Percentiles rank a stretch among this genome's conserved stretches.
phyloP scores from a whole-genome alignment of 2,888 invertebrate genomes.

The Conistra vaccinii region DNA sequence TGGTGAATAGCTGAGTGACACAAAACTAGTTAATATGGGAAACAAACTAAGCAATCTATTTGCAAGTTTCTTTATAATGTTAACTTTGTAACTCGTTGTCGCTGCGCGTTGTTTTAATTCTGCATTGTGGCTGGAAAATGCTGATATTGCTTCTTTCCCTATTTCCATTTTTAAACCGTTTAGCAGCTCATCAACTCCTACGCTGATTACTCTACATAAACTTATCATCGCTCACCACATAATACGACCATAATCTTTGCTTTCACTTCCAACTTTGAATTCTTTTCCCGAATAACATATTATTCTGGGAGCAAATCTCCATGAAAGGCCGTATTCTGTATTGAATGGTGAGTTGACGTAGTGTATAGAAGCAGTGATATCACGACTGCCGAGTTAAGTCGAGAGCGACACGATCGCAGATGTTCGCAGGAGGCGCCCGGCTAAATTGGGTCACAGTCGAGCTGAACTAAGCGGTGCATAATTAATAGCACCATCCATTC shows the following conservation, averaged over 20 bases:
- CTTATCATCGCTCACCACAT: not conserved
- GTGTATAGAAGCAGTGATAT: conserved; percentile 62
- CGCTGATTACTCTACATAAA: not conserved
- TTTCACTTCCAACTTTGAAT: not conserved
- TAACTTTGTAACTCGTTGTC: conserved; percentile 29
- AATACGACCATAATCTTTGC: not conserved
- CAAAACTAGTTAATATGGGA: conserved; percentile 35
- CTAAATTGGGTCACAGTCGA: conserved; percentile 80
- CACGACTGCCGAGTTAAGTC: conserved; percentile 66
- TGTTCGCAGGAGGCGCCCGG: conserved; percentile 70
- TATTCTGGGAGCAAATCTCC: not conserved
- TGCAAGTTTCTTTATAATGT: conserved; percentile 51
- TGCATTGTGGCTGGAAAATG: not conserved
- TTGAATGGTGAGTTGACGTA: conserved; percentile 27
- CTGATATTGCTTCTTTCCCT: conserved; percentile 3
- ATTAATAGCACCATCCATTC: conserved; percentile 80
- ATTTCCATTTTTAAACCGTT: not conserved
- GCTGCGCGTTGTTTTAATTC: conserved; percentile 22
- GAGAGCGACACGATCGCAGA: conserved; percentile 70
- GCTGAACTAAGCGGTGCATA: conserved; percentile 81
- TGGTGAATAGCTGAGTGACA: conserved; percentile 21
- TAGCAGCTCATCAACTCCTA: not conserved
- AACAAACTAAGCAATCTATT: conserved; percentile 45
- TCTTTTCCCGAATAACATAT: not conserved
- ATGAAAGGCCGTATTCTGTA: not conserved